A percentile compares a stretch with the other conserved stretches of the same genome.
Conservation (phyloP, 2,113 vertebrate species). For the Podilymbus podiceps region DNA sequence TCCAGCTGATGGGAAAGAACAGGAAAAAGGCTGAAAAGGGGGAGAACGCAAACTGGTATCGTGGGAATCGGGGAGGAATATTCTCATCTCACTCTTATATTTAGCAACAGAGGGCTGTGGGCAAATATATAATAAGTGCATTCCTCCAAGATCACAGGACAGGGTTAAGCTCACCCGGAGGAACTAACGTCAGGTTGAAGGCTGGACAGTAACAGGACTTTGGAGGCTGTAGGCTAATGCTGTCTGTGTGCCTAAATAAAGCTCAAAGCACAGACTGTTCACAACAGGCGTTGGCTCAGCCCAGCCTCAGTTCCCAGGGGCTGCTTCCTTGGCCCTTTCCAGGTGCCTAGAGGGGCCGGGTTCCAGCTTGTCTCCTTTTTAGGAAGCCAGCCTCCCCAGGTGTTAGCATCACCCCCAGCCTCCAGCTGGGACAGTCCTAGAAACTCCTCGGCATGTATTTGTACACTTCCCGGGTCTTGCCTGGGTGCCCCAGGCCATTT, state of each 20-base stretch:
- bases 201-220: constrained; percentile 2
- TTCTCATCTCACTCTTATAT: constrained; percentile 53
- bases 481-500: neutral
- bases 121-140: neutral
- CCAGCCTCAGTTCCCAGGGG: neutral
- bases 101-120: constrained; percentile 28
- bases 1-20: constrained; percentile 70
- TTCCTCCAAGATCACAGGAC: constrained; percentile 20
- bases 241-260: constrained; percentile 54
- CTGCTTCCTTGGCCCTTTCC: neutral
- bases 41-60: constrained; percentile 38
- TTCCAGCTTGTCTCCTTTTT: constrained; percentile 5
- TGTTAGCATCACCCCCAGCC: neutral
- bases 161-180: constrained; percentile 37
- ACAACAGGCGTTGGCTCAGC: neutral
- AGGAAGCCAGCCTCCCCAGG: neutral
- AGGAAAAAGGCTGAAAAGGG: constrained; percentile 12
- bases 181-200: constrained; percentile 16
- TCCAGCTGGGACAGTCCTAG: neutral
- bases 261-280: constrained; percentile 55
- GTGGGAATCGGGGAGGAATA: constrained; percentile 62
- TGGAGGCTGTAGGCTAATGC: neutral
- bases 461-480: neutral
- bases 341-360: neutral
- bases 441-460: accelerated